phyloP scores from a whole-genome alignment of 2,797 vertebrate genomes.

The Eurystomus glaucurus region DNA sequence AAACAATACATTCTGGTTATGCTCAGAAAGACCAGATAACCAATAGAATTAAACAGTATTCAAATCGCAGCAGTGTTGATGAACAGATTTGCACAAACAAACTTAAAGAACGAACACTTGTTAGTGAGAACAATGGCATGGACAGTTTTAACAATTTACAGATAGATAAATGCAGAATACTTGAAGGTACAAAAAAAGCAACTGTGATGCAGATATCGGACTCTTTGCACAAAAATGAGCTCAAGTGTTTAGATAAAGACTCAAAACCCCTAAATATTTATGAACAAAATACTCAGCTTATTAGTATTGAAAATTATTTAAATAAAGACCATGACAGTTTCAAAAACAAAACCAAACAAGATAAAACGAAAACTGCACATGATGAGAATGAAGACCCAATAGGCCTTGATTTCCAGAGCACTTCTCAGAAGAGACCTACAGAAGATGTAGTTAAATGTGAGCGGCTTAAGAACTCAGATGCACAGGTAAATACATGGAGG shows the following conservation, averaged over 20 bases:
- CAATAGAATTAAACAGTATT: constrained; percentile 80
- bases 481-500: constrained; percentile 73
- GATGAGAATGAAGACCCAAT: constrained; percentile 85
- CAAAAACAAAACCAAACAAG: constrained; percentile 78
- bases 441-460: constrained; percentile 78
- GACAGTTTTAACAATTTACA: constrained; percentile 80
- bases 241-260: constrained; percentile 79
- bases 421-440: constrained; percentile 79
- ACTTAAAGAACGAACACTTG: constrained; percentile 73
- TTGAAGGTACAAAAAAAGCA: constrained; percentile 86
- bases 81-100: constrained; percentile 87
- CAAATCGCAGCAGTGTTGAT: constrained; percentile 73
- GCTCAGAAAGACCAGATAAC: constrained; percentile 79
- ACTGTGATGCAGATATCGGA: constrained; percentile 69
- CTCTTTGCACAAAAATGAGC: constrained; percentile 82
- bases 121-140: constrained; percentile 55
- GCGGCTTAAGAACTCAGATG: constrained; percentile 74
- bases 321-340: constrained; percentile 77
- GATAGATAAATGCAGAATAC: constrained; percentile 85
- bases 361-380: constrained; percentile 73
- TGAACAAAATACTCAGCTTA: constrained; percentile 81
- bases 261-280: constrained; percentile 68
- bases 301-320: constrained; percentile 85
- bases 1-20: constrained; percentile 64
- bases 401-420: constrained; percentile 71